Base-by-base conservation (phyloP, 2,797 vertebrate genomes). In the Acanthurus lineatus region DNA sequence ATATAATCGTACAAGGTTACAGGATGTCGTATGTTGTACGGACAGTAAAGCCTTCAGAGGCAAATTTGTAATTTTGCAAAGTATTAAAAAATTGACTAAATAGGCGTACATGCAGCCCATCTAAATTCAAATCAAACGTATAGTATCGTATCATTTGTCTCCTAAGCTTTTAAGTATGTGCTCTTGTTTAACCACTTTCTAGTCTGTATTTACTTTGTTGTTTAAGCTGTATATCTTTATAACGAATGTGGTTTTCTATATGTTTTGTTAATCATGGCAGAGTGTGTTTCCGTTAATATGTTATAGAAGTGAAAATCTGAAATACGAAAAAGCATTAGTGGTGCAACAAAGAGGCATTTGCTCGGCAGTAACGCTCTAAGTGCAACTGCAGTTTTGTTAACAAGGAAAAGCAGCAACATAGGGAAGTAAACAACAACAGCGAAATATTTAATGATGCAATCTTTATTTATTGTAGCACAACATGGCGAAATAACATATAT, bases 381-480 rank as follows among this genome's bases (percentile, higher is more conserved):
- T 58, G 51, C 40, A 22, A 35, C 42, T 52, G 2, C 25, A 54
- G 35, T 15, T 67, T 25, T 73, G 17, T 42, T 25, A 5, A 54
- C 15, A 19, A 51, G 38, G 11, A 64, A 40, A 3, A 17, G 8
- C 32, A 9, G 9, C 5, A 10, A 53, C 25, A 11, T 7, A 48
- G 35, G 16, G 15, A 42, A 65, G 44, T 52, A 69, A 69, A 22
- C 4, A 74, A 75, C n/a, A 48, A 32, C 38, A 61, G 56, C 22
- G 66, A 28, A 56, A 2, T 2, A 9, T 63, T 63, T 54, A 7
- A 45, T 35, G 3, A 32, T 44, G 9, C 4, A 2, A 16, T 72
- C 3, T 7, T 12, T 72, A 51, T 85, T 89, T 86, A 85, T 87
- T 81, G 45, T 7, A 63, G 17, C 28, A 66, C 65, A 88, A 5